Evolutionary conservation across 64 coral and sea anemone genomes (phyloP), one percentile per base, ranked within the genome.

Genomic region (Montipora cactus): DNA sequence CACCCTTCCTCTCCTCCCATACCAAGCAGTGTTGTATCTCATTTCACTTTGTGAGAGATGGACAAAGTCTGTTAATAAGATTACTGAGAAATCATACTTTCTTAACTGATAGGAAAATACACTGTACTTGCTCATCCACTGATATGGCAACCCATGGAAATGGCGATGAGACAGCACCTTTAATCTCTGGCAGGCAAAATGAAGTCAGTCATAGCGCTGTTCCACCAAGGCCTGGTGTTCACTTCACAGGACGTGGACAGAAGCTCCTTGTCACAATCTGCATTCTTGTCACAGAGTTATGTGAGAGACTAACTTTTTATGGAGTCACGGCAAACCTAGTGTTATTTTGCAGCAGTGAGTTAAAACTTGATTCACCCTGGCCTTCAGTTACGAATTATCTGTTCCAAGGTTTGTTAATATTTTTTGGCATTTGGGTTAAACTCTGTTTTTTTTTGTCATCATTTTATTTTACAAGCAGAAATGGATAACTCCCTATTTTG

Each of bases 281-380:
- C 47, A 96, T 96, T 87, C 92, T 96, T 53, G 49, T 96, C 12
- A 94, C 91, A 44, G 95, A 96, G 58, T 49, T 97, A 2, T 97
- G 95, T 94, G 95, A 97, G 49, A 52, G 95, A 19, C 72, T 97
- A 14, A 97, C 95, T 15, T 97, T 94, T 77, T 97, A 94, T 92
- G 95, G 95, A 18, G 46, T 97, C 49, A 94, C 83, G 13, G 95
- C 88, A 44, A 97, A 97, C 71, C 62, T 97, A 20, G 67, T 97
- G 67, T 80, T 94, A 23, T 97, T 97, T 92, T 81, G 75, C 20
- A 74, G 59, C n/a, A 90, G 69, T 75, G 46, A 75, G 47, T 77
- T 94, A 28, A 47, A 72, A 7, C 70, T 88, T 55, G 2, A 23
- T 4, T 7, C 67, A 74, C 93, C 93, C 2, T 67, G 66, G 69